Percentiles rank a stretch among this genome's conserved stretches.
Conservation (phyloP, 2,888 invertebrate species). For the Escarpia spicata region DNA sequence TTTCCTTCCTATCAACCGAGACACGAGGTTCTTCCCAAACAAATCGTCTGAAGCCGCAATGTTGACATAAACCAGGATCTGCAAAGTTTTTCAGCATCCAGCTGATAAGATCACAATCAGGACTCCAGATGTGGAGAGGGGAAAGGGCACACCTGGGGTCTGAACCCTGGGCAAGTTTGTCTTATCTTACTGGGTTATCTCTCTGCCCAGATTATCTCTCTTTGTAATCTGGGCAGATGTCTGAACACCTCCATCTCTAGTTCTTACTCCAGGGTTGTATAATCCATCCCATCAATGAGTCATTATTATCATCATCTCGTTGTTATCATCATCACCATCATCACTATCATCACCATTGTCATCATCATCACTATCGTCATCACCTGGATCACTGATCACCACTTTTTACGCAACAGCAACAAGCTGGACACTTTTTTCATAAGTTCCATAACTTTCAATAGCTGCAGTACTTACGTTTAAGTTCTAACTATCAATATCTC, state of each 20-base stretch:
- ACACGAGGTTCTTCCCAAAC: neutral
- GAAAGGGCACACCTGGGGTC: neutral
- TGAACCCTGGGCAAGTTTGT: neutral
- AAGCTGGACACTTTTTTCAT: too few species aligned
- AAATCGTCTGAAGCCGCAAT: neutral
- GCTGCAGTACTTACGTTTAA: too few species aligned
- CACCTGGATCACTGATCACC: too few species aligned
- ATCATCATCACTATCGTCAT: too few species aligned
- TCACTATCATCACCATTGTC: too few species aligned
- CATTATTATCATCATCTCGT: neutral
- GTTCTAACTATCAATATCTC: too few species aligned
- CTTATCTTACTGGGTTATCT: neutral
- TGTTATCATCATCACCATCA: neutral
- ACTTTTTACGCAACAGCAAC: too few species aligned
- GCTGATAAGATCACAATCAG: neutral
- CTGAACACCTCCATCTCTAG: neutral
- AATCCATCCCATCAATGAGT: neutral
- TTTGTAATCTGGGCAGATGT: neutral
- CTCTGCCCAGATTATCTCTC: too few species aligned
- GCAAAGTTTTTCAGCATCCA: neutral
- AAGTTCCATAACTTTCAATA: too few species aligned
- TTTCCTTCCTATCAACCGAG: neutral
- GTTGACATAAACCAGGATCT: conserved; percentile 9
- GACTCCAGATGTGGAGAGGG: neutral
- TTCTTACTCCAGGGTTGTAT: neutral